These are phyloP conservation scores for Sebastes paucispinis DNA, from an alignment of 2,797 vertebrate species.

Conservation along the genomic window DNA sequence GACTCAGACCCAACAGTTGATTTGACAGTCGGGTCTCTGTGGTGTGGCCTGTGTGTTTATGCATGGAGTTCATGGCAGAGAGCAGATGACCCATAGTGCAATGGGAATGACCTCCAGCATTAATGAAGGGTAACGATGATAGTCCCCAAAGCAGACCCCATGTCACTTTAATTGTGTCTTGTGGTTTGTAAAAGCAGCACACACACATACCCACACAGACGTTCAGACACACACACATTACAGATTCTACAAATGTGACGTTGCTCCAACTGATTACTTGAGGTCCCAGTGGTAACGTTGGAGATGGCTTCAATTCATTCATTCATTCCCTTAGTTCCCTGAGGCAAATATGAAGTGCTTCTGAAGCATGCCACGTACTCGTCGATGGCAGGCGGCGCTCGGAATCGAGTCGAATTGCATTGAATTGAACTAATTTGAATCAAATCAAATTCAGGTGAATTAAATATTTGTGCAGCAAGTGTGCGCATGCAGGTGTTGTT, in stretches of 20 bases:
- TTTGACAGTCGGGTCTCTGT: slow-evolving; percentile 37
- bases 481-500: not conserved
- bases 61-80: slow-evolving; percentile 27
- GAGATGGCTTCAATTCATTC: slow-evolving; percentile 36
- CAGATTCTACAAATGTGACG: slow-evolving; percentile 49
- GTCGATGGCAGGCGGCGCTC: not conserved
- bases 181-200: slow-evolving; percentile 8
- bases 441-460: slow-evolving; percentile 23
- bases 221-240: slow-evolving; percentile 1
- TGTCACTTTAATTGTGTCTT: slow-evolving; percentile 32
- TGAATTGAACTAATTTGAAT: slow-evolving; percentile 29
- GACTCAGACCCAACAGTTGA: slow-evolving; percentile 9
- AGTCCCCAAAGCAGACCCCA: slow-evolving; percentile 30
- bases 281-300: slow-evolving; percentile 27
- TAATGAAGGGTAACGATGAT: slow-evolving; percentile 64
- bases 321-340: slow-evolving; percentile 31
- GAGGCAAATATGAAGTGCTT: slow-evolving; percentile 9
- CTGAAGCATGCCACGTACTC: not conserved
- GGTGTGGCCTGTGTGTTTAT: slow-evolving; percentile 25
- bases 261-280: slow-evolving; percentile 47
- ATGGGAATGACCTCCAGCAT: slow-evolving; percentile 47
- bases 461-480: slow-evolving; percentile 11
- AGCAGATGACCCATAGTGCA: slow-evolving; percentile 44
- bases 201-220: not conserved
- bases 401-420: slow-evolving; percentile 3